These are phyloP conservation scores for Herpailurus yagouaroundi DNA, from an alignment of 2,113 vertebrate genomes.

Conservation along the genomic window DNA sequence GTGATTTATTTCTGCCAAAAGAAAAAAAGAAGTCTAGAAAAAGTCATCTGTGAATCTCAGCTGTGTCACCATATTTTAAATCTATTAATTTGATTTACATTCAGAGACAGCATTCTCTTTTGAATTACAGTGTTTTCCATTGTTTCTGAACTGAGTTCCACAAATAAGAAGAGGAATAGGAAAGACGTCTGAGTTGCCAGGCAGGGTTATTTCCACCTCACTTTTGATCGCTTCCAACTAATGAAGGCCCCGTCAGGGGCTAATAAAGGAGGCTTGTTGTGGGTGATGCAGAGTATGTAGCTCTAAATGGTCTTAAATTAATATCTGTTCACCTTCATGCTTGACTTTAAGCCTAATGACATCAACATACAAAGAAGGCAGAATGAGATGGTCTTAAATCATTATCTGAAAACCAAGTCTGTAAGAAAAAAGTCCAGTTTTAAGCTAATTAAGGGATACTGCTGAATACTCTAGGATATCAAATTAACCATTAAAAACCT, in stretches of 20 bases:
- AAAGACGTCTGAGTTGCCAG: not conserved
- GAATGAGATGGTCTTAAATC: constrained; percentile 63
- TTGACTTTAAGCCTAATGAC: constrained; percentile 67
- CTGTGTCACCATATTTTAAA: constrained; percentile 19
- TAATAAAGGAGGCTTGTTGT: constrained; percentile 61
- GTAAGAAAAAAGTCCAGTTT: constrained; percentile 58
- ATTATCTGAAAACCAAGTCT: constrained; percentile 56
- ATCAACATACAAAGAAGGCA: not conserved
- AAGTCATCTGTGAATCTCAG: constrained; percentile 1
- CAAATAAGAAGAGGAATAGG: not conserved
- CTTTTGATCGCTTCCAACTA: constrained; percentile 53
- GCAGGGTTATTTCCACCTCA: not conserved
- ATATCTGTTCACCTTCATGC: constrained; percentile 65
- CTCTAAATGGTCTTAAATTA: constrained; percentile 62
- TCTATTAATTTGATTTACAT: constrained; percentile 45
- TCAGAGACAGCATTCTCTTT: constrained; percentile 19
- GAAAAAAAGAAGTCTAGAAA: not conserved
- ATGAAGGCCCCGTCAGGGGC: not conserved
- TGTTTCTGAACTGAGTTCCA: constrained; percentile 22
- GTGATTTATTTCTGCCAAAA: constrained; percentile 34
- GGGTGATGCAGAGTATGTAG: not conserved
- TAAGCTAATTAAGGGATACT: constrained; percentile 70
- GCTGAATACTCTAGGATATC: constrained; percentile 59
- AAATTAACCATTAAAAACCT: constrained; percentile 73
- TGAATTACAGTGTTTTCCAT: constrained; percentile 19